Percentiles rank a stretch among this genome's conserved stretches.
Conservation (phyloP, 2,888 invertebrate genomes). For the Sclerodermus sp. region DNA sequence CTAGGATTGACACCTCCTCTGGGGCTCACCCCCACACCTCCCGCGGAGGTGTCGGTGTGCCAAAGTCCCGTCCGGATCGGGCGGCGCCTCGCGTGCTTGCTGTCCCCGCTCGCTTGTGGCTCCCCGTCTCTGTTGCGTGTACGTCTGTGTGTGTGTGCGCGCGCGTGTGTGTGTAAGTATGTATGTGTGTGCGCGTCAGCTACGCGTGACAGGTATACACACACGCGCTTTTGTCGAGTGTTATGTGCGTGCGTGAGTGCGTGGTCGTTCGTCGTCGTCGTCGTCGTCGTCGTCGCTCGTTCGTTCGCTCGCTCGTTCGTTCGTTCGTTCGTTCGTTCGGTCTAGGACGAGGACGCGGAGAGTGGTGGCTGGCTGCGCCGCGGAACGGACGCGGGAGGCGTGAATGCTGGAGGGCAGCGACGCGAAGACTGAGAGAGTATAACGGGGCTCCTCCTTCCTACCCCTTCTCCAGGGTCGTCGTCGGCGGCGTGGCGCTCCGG, state of each 20-base stretch:
- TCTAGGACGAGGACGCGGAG: conserved; percentile 7
- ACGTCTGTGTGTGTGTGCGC: conserved; percentile 18
- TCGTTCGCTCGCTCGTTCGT: conserved; percentile 10
- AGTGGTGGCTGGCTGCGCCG: conserved; percentile 35
- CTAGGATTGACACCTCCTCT: conserved; percentile 59
- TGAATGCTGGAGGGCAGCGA: conserved; percentile 57
- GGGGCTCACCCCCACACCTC: conserved; percentile 56
- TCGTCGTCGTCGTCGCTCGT: not conserved
- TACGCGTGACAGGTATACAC: too few relatives aligned
- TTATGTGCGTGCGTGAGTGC: too few relatives aligned
- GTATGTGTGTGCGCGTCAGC: too few relatives aligned
- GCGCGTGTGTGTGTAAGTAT: too few relatives aligned
- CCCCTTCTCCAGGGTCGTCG: conserved; percentile 41
- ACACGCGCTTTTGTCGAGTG: too few relatives aligned
- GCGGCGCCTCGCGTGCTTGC: not conserved
- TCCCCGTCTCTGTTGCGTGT: too few relatives aligned
- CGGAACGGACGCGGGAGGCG: conserved; percentile 54
- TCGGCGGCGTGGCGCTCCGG: conserved; percentile 3
- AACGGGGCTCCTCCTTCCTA: conserved; percentile 47
- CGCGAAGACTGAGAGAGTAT: conserved; percentile 51
- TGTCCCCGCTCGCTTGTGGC: not conserved
- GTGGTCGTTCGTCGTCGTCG: conserved; percentile 23
- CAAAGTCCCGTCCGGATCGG: conserved; percentile 48
- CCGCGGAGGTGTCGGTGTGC: conserved; percentile 54
- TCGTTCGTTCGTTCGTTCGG: too few relatives aligned